A percentile compares a stretch with the other conserved stretches of the same genome.
These are phyloP conservation scores for Lepidocyrtoides sp. DNA, from an alignment of 2,888 invertebrate genomes.

Conservation along the genomic window DNA sequence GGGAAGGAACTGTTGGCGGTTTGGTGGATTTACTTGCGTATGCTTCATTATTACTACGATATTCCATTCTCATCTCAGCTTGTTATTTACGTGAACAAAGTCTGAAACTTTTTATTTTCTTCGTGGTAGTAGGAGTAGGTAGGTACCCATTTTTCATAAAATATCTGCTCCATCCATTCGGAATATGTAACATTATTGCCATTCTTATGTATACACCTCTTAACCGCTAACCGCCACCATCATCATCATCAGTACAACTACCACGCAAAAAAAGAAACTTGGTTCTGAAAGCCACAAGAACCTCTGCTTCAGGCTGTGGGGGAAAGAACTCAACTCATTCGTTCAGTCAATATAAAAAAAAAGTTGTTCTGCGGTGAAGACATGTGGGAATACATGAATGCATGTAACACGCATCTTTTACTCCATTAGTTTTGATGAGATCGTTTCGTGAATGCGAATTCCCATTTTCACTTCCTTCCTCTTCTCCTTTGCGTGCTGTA, in stretches of 20 bases:
- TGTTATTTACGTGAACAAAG: neutral
- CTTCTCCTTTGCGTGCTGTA: neutral
- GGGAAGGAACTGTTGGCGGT: neutral
- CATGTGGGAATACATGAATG: conserved; percentile 58
- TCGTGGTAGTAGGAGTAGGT: neutral
- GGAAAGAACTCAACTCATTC: conserved; percentile 32
- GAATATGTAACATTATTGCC: neutral
- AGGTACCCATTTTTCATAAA: conserved; percentile 27
- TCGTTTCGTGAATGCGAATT: conserved; percentile 63
- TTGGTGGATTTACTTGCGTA: neutral
- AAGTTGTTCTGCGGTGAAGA: conserved; percentile 53
- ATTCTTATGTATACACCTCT: neutral
- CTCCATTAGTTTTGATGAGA: conserved; percentile 78
- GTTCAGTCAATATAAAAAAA: conserved; percentile 56
- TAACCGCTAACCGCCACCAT: conserved; percentile 18
- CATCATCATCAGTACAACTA: neutral
- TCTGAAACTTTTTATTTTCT: neutral
- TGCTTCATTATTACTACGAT: conserved; percentile 46
- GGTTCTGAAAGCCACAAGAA: conserved; percentile 12
- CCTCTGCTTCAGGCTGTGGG: neutral
- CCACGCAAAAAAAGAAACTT: conserved; percentile 35
- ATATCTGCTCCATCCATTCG: neutral
- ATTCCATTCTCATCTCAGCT: conserved; percentile 37
- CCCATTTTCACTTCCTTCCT: conserved; percentile 66
- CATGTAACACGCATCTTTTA: conserved; percentile 66